Conservation (phyloP, 23 tunicate species). For the Diplosoma virens region DNA sequence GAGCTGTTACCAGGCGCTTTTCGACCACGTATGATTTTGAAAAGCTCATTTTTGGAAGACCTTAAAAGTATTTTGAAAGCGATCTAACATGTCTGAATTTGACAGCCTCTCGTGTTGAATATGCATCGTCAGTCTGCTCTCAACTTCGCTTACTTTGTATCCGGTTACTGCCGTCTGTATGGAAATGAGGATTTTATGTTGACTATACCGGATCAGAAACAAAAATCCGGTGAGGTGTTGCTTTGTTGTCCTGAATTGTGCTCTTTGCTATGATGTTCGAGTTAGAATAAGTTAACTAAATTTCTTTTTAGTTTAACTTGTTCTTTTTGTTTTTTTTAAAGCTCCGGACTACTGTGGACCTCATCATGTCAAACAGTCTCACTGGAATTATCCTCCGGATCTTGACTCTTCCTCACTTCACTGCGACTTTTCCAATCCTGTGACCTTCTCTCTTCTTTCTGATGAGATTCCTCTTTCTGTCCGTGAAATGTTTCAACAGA, state of each 20-base stretch:
- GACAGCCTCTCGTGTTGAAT: slow-evolving; percentile 65
- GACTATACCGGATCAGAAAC: no score
- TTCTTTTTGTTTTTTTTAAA: slow-evolving; percentile 9
- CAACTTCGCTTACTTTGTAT: slow-evolving; percentile 72
- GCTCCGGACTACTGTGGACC: slow-evolving; percentile 76
- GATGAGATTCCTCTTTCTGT: slow-evolving; percentile 42
- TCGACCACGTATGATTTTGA: no score
- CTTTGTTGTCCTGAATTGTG: no score
- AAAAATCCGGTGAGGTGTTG: no score
- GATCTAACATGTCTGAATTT: slow-evolving; percentile 1
- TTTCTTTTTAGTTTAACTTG: not conserved
- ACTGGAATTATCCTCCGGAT: slow-evolving; percentile 78
- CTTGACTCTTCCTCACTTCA: slow-evolving; percentile 11
- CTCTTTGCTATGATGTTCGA: no score
- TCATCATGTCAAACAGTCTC: slow-evolving; percentile 63
- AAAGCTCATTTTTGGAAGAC: no score
- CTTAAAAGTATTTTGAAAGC: no score
- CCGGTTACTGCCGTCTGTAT: slow-evolving; percentile 81
- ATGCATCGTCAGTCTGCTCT: slow-evolving; percentile 73
- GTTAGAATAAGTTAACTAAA: not conserved
- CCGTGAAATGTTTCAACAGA: slow-evolving; percentile 37
- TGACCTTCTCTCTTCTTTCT: slow-evolving; percentile 43
- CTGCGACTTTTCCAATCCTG: slow-evolving; percentile 79
- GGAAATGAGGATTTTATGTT: slow-evolving; percentile 71
- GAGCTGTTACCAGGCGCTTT: no score